phyloP scores from a whole-genome alignment of 1,140 invertebrate species.

The Drosophila ogumai region DNA sequence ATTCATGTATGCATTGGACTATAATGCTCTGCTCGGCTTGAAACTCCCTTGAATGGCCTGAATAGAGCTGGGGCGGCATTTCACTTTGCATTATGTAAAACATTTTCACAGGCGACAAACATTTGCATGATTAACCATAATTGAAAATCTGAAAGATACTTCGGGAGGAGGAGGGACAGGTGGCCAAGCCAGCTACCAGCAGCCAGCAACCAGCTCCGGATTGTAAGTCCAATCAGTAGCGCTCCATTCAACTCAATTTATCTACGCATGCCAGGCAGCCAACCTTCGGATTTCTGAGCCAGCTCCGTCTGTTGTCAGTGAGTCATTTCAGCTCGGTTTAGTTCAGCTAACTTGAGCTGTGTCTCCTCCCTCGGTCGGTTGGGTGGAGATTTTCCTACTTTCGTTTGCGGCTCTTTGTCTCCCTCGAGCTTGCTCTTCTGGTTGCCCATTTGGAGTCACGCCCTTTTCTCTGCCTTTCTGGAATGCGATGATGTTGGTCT shows the following conservation, averaged over 20 bases:
- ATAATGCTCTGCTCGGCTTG: constrained; percentile 29
- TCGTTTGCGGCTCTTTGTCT: constrained; percentile 23
- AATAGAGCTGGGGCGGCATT: constrained; percentile 48
- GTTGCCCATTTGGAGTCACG: constrained; percentile 17
- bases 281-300: constrained; percentile 41
- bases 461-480: constrained; percentile 18
- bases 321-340: constrained; percentile 55
- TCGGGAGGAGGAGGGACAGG: constrained; percentile 3
- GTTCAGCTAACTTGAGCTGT: constrained; percentile 47
- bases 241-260: constrained; percentile 76
- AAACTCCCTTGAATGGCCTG: constrained; percentile 50
- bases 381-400: constrained; percentile 30
- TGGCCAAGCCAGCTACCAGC: constrained; percentile 6
- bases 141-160: constrained; percentile 72
- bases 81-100: constrained; percentile 82
- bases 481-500: constrained; percentile 24
- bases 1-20: constrained; percentile 75
- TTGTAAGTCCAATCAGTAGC: constrained; percentile 66
- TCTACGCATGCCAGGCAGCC: constrained; percentile 71
- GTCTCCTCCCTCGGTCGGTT: constrained; percentile 19
- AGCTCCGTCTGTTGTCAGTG: constrained; percentile 26
- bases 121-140: constrained; percentile 83
- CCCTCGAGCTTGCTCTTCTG: constrained; percentile 5
- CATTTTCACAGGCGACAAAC: constrained; percentile 81
- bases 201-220: constrained; percentile 8